Conservation (phyloP, 1,140 invertebrate genomes). For the Pteromalus puparum region DNA sequence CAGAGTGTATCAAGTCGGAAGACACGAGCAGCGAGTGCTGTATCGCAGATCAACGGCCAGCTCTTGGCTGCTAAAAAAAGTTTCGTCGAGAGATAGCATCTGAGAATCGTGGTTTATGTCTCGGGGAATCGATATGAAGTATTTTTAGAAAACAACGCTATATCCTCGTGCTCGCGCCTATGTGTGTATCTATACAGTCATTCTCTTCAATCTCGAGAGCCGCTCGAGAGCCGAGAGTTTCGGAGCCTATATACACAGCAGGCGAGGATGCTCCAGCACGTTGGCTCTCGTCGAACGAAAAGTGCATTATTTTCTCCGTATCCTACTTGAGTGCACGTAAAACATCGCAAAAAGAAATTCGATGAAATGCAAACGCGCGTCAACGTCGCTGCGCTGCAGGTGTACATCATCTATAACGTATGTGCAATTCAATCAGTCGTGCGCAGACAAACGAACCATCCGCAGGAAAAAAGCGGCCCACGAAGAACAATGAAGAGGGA, state of each 20-base stretch:
- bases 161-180: background rate
- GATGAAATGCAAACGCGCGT: too few species aligned
- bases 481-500: background rate
- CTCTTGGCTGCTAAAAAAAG: background rate
- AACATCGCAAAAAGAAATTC: too few species aligned
- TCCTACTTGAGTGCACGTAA: too few species aligned
- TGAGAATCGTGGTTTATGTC: background rate
- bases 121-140: background rate
- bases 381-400: too few species aligned
- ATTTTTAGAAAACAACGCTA: background rate
- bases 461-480: slow-evolving; percentile 26
- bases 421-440: slow-evolving; percentile 29
- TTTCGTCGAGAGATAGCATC: background rate
- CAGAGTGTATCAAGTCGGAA: too few species aligned
- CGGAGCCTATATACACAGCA: background rate
- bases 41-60: too few species aligned
- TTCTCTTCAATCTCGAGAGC: too few species aligned
- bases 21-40: too few species aligned
- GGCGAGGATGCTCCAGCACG: too few species aligned
- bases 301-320: too few species aligned
- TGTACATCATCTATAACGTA: too few species aligned
- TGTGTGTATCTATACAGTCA: background rate
- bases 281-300: too few species aligned
- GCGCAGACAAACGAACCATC: background rate
- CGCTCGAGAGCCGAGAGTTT: background rate